phyloP scores from a whole-genome alignment of 2,113 vertebrate genomes.

The Scatophagus argus region DNA sequence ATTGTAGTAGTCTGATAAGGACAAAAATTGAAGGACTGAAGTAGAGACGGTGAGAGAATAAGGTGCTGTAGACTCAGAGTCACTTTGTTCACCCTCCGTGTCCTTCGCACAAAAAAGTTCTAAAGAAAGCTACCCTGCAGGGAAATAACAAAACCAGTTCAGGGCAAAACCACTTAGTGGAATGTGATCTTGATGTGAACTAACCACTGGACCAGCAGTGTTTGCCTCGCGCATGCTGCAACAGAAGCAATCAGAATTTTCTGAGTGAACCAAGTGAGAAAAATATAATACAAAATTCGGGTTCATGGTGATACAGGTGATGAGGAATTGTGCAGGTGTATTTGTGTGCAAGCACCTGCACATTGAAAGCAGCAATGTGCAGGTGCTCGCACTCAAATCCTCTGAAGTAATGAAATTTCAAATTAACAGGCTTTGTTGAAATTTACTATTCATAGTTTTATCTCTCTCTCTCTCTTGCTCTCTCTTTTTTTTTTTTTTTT shows the following conservation, averaged over 20 bases:
- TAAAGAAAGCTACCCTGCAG: slow-evolving; percentile 45
- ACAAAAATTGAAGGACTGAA: slow-evolving; percentile 8
- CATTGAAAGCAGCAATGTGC: no score
- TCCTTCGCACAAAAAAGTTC: slow-evolving; percentile 1
- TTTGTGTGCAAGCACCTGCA: background rate
- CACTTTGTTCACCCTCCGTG: slow-evolving; percentile 19
- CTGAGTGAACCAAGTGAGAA: slow-evolving; percentile 41
- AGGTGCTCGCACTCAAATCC: no score
- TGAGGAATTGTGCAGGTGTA: background rate
- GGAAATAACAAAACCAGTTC: slow-evolving; percentile 21
- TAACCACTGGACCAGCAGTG: slow-evolving; percentile 37
- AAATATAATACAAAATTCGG: slow-evolving; percentile 37
- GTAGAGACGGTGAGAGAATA: slow-evolving; percentile 11
- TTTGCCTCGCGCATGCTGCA: slow-evolving; percentile 26
- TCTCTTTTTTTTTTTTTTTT: background rate
- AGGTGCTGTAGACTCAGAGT: background rate
- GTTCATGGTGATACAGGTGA: slow-evolving; percentile 20
- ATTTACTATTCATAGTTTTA: background rate
- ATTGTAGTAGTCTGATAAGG: slow-evolving; percentile 65
- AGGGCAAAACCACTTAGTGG: slow-evolving; percentile 10
- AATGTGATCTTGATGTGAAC: slow-evolving; percentile 13
- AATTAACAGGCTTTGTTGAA: background rate
- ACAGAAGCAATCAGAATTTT: slow-evolving; percentile 48
- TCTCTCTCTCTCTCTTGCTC: background rate
- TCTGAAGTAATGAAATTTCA: background rate